Evolutionary conservation across 2,888 invertebrate genomes (phyloP).

Genomic region (Ceraclea dissimilis): DNA sequence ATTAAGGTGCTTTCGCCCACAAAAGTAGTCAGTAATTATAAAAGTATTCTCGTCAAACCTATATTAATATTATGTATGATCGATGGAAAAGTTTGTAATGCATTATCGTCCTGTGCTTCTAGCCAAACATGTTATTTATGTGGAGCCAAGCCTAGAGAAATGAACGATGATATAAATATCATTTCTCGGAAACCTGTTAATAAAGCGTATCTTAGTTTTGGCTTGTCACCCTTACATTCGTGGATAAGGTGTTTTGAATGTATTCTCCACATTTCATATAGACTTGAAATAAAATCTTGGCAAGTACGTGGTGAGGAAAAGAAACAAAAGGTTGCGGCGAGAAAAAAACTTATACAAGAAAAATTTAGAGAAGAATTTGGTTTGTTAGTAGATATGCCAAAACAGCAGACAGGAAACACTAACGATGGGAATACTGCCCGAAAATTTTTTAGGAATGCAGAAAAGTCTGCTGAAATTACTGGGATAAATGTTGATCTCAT

Average conservation of each 20-base stretch:
- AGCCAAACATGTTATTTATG: background rate
- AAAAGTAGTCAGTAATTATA: background rate
- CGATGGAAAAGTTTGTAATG: background rate
- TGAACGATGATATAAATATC: background rate
- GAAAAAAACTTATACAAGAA: background rate
- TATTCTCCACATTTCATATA: background rate
- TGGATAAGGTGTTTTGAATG: background rate
- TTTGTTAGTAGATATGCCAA: background rate
- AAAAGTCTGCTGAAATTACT: background rate
- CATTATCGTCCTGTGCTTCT: background rate
- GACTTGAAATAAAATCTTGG: background rate
- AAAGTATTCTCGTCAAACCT: background rate
- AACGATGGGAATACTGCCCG: background rate
- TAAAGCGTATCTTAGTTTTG: background rate
- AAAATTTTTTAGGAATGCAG: background rate
- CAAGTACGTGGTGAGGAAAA: background rate
- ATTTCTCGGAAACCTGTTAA: no score
- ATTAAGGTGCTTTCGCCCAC: no score
- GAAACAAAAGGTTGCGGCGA: background rate
- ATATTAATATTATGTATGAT: background rate
- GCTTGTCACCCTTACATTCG: background rate
- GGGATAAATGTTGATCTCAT: background rate
- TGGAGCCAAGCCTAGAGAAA: background rate
- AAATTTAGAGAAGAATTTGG: background rate
- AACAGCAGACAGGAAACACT: background rate